Percentiles rank a stretch among this genome's conserved stretches.
phyloP scores from a whole-genome alignment of 2,113 vertebrate genomes.

The Poicephalus meyeri region DNA sequence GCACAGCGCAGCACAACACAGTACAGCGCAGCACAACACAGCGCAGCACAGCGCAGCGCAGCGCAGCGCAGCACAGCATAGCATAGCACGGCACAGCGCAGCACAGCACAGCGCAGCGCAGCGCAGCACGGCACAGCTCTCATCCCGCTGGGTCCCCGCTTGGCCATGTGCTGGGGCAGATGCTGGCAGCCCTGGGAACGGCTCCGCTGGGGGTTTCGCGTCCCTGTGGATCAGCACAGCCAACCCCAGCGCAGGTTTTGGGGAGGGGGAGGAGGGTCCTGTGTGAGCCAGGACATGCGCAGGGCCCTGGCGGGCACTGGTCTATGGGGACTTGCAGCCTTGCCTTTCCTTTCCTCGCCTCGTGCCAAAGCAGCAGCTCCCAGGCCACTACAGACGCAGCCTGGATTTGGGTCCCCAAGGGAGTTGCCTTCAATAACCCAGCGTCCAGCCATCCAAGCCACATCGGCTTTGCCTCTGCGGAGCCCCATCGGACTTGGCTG shows the following conservation, averaged over 20 bases:
- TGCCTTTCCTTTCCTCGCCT: background rate
- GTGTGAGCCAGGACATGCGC: background rate
- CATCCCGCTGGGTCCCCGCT: background rate
- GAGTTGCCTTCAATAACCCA: background rate
- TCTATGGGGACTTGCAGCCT: background rate
- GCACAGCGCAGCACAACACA: too few relatives aligned
- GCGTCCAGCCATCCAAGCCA: background rate
- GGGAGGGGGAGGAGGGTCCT: background rate
- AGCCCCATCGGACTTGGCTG: background rate
- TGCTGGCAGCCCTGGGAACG: fast-evolving
- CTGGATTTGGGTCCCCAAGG: background rate
- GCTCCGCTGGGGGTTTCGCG: background rate
- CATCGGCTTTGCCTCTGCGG: background rate
- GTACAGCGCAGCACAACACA: background rate
- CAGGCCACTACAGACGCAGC: fast-evolving
- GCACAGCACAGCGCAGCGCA: background rate
- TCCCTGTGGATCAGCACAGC: background rate
- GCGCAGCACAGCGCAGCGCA: background rate
- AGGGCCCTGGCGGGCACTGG: background rate
- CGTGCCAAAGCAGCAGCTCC: background rate
- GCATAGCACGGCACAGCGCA: background rate
- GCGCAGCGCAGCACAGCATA: too few relatives aligned
- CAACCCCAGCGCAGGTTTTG: background rate
- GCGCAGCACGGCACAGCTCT: background rate
- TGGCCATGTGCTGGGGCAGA: background rate